Conservation (phyloP, 2,797 vertebrate species). For the Poeciliopsis infans region DNA sequence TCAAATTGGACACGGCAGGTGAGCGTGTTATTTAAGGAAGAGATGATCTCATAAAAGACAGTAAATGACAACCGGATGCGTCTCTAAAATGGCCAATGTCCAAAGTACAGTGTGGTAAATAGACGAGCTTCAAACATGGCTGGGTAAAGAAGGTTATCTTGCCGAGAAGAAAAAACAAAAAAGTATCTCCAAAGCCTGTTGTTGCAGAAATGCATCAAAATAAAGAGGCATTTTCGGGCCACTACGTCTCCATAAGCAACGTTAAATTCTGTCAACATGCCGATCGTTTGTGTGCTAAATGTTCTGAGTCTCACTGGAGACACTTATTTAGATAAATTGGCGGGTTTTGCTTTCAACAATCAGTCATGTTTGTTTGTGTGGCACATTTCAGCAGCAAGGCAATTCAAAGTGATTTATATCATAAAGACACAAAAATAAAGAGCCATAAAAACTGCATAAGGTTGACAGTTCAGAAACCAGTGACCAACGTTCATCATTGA, state of each 20-base stretch:
- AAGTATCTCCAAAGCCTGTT: neutral
- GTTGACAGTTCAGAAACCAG: no score
- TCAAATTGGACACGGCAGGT: neutral
- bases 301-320: neutral
- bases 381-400: neutral
- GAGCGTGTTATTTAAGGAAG: neutral
- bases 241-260: neutral
- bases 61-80: neutral
- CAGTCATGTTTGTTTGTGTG: no score
- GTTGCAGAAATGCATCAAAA: neutral
- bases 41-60: neutral
- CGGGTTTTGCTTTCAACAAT: no score
- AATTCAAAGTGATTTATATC: no score
- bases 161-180: neutral
- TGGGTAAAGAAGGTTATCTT: neutral
- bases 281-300: neutral
- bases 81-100: neutral
- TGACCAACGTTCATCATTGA: no score
- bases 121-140: neutral
- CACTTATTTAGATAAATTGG: neutral
- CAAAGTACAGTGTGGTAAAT: neutral
- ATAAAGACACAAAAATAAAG: no score
- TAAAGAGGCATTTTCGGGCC: neutral
- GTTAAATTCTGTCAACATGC: neutral
- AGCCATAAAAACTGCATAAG: no score